Evolutionary conservation across 2,888 invertebrate genomes (phyloP).

Genomic region (Unio pictorum): DNA sequence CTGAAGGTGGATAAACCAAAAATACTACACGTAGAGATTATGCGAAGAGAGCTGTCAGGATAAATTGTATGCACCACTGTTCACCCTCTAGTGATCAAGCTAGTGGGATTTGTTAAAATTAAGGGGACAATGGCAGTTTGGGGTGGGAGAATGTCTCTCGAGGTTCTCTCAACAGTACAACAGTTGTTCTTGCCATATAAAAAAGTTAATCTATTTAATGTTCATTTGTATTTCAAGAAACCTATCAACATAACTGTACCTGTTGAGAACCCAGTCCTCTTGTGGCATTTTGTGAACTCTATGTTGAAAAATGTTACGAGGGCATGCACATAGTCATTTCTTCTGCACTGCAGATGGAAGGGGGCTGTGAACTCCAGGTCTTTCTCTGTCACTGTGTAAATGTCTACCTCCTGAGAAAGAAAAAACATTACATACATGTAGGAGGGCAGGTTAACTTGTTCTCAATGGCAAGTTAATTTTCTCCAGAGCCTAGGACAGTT

Average conservation of each 20-base stretch:
- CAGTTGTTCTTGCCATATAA: too few relatives aligned
- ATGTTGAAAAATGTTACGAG: conserved; percentile 99
- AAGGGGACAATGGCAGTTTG: too few relatives aligned
- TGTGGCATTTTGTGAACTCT: conserved; percentile 99
- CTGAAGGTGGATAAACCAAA: too few relatives aligned
- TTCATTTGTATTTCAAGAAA: too few relatives aligned
- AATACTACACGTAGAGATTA: too few relatives aligned
- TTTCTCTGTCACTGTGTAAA: conserved; percentile 96
- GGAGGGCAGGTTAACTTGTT: neutral
- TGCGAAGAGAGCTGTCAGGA: too few relatives aligned
- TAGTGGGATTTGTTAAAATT: too few relatives aligned
- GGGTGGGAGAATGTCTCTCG: too few relatives aligned
- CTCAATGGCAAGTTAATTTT: neutral
- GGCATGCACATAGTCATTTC: conserved; percentile 98
- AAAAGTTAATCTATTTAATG: too few relatives aligned
- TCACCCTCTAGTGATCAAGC: too few relatives aligned
- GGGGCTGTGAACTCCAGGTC: conserved; percentile 94
- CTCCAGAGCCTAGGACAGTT: neutral
- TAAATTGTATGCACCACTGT: too few relatives aligned
- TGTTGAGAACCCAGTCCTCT: conserved; percentile 97
- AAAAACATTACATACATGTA: neutral
- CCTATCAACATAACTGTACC: conserved; percentile 63
- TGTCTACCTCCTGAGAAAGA: conserved; percentile 85
- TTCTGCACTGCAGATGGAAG: conserved; percentile 74
- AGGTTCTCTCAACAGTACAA: too few relatives aligned